phyloP scores from a whole-genome alignment of 2,888 invertebrate genomes.

The Mimas tiliae region DNA sequence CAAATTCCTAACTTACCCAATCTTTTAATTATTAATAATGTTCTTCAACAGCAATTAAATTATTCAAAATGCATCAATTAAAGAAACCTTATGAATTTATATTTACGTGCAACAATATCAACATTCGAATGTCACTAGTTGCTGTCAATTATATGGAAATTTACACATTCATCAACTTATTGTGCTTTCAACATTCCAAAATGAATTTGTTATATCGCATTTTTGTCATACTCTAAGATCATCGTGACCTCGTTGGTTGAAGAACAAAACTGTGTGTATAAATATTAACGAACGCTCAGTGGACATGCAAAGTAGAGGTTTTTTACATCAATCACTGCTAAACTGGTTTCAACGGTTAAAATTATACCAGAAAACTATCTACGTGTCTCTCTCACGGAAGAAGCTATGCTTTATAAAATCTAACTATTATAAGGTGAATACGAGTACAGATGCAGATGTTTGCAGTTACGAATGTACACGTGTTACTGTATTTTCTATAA shows the following conservation, averaged over 20 bases:
- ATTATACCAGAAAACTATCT: neutral
- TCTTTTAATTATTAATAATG: no score
- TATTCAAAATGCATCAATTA: neutral
- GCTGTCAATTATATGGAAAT: slow-evolving; percentile 9
- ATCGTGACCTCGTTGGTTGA: slow-evolving; percentile 33
- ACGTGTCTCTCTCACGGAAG: neutral
- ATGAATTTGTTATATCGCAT: neutral
- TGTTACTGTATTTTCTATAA: slow-evolving; percentile 8
- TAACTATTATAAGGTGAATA: neutral
- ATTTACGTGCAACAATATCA: neutral
- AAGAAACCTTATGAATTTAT: neutral
- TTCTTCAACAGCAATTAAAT: no score
- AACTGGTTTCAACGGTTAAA: slow-evolving; percentile 46
- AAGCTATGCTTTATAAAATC: neutral
- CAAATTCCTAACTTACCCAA: no score
- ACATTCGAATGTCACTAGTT: neutral
- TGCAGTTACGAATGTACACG: neutral
- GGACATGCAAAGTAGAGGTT: slow-evolving; percentile 49
- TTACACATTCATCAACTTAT: neutral
- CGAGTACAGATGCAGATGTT: neutral
- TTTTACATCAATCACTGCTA: slow-evolving; percentile 53
- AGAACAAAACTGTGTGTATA: slow-evolving; percentile 38
- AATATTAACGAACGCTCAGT: slow-evolving; percentile 40
- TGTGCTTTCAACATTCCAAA: neutral
- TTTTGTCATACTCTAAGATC: neutral